phyloP scores from a whole-genome alignment of 2,888 invertebrate genomes.

The Dilophus febrilis region DNA sequence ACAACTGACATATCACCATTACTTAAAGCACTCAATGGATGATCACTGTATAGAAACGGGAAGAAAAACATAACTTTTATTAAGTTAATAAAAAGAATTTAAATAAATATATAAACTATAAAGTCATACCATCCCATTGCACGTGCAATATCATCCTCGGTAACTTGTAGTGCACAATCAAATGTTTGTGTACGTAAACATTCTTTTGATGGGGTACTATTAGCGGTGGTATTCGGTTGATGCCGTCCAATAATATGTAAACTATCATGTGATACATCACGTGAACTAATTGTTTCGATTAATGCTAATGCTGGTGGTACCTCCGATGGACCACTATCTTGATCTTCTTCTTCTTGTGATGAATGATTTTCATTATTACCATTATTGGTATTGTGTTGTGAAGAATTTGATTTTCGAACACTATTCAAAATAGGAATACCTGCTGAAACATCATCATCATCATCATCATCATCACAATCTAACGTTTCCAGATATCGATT shows the following conservation, averaged over 20 bases:
- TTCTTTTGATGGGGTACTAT: too few species aligned
- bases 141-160: constrained; percentile 80
- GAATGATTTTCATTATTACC: too few species aligned
- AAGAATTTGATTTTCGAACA: too few species aligned
- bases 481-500: too few species aligned
- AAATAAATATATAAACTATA: constrained; percentile 1
- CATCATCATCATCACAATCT: too few species aligned
- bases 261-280: constrained; percentile 71
- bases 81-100: constrained; percentile 26
- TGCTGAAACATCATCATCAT: too few species aligned
- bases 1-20: constrained; percentile 83
- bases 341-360: constrained; percentile 42
- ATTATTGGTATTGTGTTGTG: too few species aligned
- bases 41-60: constrained; percentile 38
- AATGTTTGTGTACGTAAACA: constrained; percentile 57
- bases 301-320: constrained; percentile 66
- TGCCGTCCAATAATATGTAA: constrained; percentile 35
- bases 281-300: constrained; percentile 59
- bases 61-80: constrained; percentile 37
- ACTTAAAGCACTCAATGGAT: constrained; percentile 74
- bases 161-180: constrained; percentile 76
- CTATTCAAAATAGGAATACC: too few species aligned
- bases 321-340: constrained; percentile 66
- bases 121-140: constrained; percentile 50
- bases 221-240: too few species aligned